Conservation (phyloP, 2,113 vertebrate genomes). For the Danio rerio region GRCz12tu NC_133189.1:35656001-35656500, state of each 20-base stretch:
- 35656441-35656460: conserved; percentile 58
- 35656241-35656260: conserved; percentile 35
- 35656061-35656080: too few species aligned
- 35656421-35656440: conserved; percentile 48
- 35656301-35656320: conserved; percentile 56
- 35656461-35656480: conserved; percentile 65
- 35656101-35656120: too few species aligned
- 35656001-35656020: too few species aligned
- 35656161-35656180: conserved; percentile 50
- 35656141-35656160: conserved; percentile 41
- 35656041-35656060: too few species aligned
- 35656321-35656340: conserved; percentile 38
- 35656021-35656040: too few species aligned
- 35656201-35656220: conserved; percentile 51
- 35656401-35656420: conserved; percentile 52
- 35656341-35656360: conserved; percentile 58
- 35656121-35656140: neutral
- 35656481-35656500: conserved; percentile 72
- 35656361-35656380: conserved; percentile 55
- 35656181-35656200: conserved; percentile 3
- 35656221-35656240: neutral
- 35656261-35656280: conserved; percentile 45
- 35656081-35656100: too few species aligned
- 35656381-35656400: conserved; percentile 61
- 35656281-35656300: conserved; percentile 59